Base-by-base conservation (phyloP, 2,113 vertebrate genomes). In the Crocuta crocuta region DNA sequence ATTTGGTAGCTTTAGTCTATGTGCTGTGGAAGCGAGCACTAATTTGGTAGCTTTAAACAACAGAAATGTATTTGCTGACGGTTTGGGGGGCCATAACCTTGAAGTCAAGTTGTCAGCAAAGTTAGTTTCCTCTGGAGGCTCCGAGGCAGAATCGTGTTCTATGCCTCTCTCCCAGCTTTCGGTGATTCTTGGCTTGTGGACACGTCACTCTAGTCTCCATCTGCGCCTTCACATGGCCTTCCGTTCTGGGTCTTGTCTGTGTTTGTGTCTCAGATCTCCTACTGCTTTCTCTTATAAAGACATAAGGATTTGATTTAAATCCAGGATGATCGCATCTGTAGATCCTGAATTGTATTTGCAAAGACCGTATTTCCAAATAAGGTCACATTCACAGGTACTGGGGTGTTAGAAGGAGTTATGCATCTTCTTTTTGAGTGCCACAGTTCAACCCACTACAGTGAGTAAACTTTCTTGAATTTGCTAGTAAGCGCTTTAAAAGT, bases 401-500 rank as follows among this genome's bases (percentile, higher is more conserved):
- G 33, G 4, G 31, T n/a, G 28, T 91, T 84, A 95, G 78, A 73
- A 79, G 78, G 78, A 79, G 31, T 90, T 95, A 70, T 55, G 76
- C 5, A 3, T 92, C 39, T n/a, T n/a, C 28, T 39, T 35, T 90
- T 92, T 58, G 9, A n/a, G 61, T 89, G n/a, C 48, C 23, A 73
- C 28, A 66, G 0, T 76, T 95, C 31, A 92, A 0, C n/a, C 74
- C 58, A 26, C 31, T 68, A 9, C 9, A 66, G 28, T 91, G 91
- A 95, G 63, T 70, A 79, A 95, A 33, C 63, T 12, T 94, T 97
- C 80, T 16, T 83, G 55, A 31, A 91, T 94, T 89, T 94, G 90
- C 66, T 95, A 82, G 84, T 95, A 74, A 95, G 83, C n/a, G 31
- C 39, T 76, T 26, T 96, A 82, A 85, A 94, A 65, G 39, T 65